Conservation (phyloP, 2,113 vertebrate species). For the Macrotis lagotis region DNA sequence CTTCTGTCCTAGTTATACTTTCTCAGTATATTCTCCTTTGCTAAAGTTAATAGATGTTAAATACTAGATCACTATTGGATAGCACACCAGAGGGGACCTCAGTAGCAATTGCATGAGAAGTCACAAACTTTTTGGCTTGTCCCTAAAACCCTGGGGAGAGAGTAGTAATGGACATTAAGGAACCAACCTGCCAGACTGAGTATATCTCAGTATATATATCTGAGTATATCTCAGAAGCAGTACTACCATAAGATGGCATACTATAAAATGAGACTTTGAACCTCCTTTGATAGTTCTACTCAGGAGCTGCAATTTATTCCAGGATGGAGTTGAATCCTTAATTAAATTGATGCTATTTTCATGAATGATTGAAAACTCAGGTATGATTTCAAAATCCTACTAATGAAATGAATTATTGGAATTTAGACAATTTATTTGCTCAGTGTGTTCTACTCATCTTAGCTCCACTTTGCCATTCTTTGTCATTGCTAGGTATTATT, state of each 20-base stretch:
- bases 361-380: background rate
- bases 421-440: background rate
- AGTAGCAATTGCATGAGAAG: background rate
- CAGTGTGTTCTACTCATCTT: background rate
- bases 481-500: background rate
- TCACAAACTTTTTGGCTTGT: background rate
- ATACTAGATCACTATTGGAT: background rate
- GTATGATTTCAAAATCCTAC: background rate
- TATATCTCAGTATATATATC: background rate
- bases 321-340: background rate
- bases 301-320: background rate
- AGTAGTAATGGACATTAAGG: background rate
- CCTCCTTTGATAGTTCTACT: background rate
- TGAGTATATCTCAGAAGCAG: background rate
- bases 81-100: background rate
- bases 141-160: background rate
- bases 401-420: background rate
- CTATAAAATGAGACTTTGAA: background rate
- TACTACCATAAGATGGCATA: background rate
- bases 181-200: background rate
- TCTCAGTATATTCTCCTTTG: background rate
- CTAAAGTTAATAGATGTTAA: background rate
- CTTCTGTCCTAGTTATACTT: background rate
- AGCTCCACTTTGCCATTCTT: background rate
- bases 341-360: background rate